Percentiles rank a stretch among this genome's conserved stretches.
These are phyloP conservation scores for Halesus radiatus DNA, from an alignment of 1,140 invertebrate species.

Conservation along the genomic window DNA sequence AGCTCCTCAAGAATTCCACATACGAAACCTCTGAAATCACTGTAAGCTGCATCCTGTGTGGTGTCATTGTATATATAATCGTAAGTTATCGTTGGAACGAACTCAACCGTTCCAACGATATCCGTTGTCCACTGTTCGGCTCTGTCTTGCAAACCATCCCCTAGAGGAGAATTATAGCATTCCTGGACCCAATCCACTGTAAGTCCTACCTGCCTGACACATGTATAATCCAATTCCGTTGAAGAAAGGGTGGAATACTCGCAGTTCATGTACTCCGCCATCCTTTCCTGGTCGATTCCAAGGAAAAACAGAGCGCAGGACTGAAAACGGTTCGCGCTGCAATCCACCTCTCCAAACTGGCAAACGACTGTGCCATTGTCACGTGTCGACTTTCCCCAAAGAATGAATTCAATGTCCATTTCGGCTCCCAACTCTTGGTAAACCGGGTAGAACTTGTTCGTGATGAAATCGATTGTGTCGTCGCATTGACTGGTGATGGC, in stretches of 20 bases:
- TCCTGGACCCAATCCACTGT: neutral
- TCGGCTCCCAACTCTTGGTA: slow-evolving; percentile 61
- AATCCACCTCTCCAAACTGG: slow-evolving; percentile 61
- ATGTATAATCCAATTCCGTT: slow-evolving; percentile 16
- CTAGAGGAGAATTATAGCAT: slow-evolving; percentile 30
- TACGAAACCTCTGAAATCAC: slow-evolving; percentile 44
- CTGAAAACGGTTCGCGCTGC: slow-evolving; percentile 64
- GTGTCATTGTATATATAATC: slow-evolving; percentile 33
- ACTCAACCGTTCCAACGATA: slow-evolving; percentile 31
- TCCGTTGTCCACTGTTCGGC: slow-evolving; percentile 40
- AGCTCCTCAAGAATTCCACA: slow-evolving; percentile 22
- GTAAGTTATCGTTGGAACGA: slow-evolving; percentile 50
- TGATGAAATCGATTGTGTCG: slow-evolving; percentile 61
- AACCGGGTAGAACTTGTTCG: slow-evolving; percentile 56
- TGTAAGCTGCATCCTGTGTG: slow-evolving; percentile 36
- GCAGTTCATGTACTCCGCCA: slow-evolving; percentile 50
- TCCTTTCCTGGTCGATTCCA: slow-evolving; percentile 59
- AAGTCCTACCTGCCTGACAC: slow-evolving; percentile 29
- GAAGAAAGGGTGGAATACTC: slow-evolving; percentile 28
- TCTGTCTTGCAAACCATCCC: slow-evolving; percentile 24
- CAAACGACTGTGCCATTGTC: slow-evolving; percentile 58
- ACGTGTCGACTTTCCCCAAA: slow-evolving; percentile 63
- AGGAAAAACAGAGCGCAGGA: slow-evolving; percentile 61
- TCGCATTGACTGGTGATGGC: slow-evolving; percentile 61
- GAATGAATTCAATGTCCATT: slow-evolving; percentile 63